Evolutionary conservation across 2,888 invertebrate species (phyloP).

Genomic region (Galeopsomyia nigrocyanea): DNA sequence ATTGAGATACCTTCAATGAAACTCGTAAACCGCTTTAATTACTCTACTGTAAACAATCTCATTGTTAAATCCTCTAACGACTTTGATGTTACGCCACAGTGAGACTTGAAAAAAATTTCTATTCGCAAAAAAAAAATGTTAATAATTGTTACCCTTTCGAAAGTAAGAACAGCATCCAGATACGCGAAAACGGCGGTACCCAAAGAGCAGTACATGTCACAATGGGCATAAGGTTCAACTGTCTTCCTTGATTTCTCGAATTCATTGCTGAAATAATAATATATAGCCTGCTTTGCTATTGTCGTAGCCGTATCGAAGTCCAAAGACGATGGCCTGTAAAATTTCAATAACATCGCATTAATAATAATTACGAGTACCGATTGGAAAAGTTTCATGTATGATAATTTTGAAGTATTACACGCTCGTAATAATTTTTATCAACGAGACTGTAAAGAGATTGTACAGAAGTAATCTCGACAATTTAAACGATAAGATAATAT

Average conservation of each 20-base stretch:
- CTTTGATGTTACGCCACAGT: too few relatives aligned
- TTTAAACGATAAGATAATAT: neutral
- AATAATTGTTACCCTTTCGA: constrained; percentile 75
- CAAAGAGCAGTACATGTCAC: constrained; percentile 92
- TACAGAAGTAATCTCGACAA: neutral
- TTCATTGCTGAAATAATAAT: constrained; percentile 93
- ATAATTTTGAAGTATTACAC: neutral
- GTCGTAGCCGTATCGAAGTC: constrained; percentile 79
- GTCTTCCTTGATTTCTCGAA: constrained; percentile 84
- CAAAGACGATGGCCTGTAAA: constrained; percentile 70
- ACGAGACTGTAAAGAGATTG: neutral
- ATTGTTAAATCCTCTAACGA: too few relatives aligned
- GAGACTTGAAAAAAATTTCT: neutral
- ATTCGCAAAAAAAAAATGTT: constrained; percentile 10
- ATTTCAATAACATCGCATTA: constrained; percentile 39
- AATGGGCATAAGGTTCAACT: constrained; percentile 84
- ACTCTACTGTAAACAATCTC: too few relatives aligned
- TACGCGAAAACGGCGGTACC: constrained; percentile 91
- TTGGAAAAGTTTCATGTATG: too few relatives aligned
- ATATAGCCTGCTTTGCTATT: constrained; percentile 85
- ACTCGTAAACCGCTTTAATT: too few relatives aligned
- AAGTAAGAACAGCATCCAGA: constrained; percentile 93
- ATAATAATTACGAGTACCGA: too few relatives aligned
- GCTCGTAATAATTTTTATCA: neutral
- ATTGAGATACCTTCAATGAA: too few relatives aligned